Base-by-base conservation (phyloP, 2,888 invertebrate genomes). In the Oscheius sp. region DNA sequence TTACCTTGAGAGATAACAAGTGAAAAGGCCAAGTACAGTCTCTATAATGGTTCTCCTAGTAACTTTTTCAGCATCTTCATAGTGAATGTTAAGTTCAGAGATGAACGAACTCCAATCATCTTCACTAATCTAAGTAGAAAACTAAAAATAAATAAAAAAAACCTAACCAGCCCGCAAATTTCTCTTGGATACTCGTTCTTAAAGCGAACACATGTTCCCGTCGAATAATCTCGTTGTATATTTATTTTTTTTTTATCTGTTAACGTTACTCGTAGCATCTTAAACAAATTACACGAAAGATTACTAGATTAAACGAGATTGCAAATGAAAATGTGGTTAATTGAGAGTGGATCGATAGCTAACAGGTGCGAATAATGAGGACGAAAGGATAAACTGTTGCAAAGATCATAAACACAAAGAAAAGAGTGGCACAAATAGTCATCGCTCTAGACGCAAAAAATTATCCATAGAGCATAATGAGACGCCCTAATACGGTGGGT, bases 161-260 rank as follows among this genome's bases (percentile, higher is more conserved):
- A 49, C 22, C 59, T 44, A 20, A 59, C 59, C 26, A 38, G 28
- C 26, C 44, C 44, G 12, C 30, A 24, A n/a, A 59, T 59, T 22
- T 59, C 59, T 5, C 14, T 28, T 14, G 59, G 59, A 17, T 41
- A 59, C 30, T 59, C 59, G 1, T 41, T 44, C 28, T 59, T 59
- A 30, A 59, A 59, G 3, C 26, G 28, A n/a, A 59, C 44, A 26
- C 30, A 28, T n/a, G 26, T 26, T n/a, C 59, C 59, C 26, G 24
- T 59, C 26, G 59, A 59, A 28, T 59, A 59, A 26, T 59, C 44
- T n/a, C 59, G 38, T 30, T 59, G 59, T 17, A 59, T 59, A 44
- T 59, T 38, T 9, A 59, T 20, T 20, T 59, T 59, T 26, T 59
- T 59, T 30, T 41, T 59, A 26, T 59, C 41, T n/a, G 41, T 41